Evolutionary conservation across 2,113 vertebrate genomes (phyloP).

Genomic region (Axis porcinus): DNA sequence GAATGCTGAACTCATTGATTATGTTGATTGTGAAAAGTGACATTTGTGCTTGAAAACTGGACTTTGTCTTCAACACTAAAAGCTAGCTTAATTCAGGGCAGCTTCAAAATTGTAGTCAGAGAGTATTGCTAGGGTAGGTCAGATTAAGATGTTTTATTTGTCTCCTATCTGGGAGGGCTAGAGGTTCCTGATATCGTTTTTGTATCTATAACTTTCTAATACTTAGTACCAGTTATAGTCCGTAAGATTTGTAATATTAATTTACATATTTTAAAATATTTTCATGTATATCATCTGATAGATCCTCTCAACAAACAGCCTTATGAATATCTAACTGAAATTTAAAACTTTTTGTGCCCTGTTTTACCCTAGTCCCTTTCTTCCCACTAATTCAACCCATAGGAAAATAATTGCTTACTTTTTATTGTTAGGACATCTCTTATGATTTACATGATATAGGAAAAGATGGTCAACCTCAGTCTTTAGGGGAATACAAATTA

Average conservation of each 20-base stretch:
- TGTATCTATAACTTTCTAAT: neutral
- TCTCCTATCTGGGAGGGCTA: neutral
- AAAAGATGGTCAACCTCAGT: neutral
- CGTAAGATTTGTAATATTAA: neutral
- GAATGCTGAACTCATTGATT: neutral
- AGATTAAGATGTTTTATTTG: neutral
- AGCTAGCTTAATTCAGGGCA: neutral
- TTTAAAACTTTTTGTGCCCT: neutral
- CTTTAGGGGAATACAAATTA: neutral
- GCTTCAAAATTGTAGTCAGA: neutral
- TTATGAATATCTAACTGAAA: neutral
- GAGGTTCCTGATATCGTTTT: neutral
- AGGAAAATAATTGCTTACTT: conserved; percentile 29
- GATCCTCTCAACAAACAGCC: neutral
- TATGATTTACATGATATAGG: neutral
- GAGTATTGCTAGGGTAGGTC: neutral
- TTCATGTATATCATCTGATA: neutral
- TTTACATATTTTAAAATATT: neutral
- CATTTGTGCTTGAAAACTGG: conserved; percentile 1
- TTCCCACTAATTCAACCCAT: neutral
- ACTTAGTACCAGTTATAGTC: neutral
- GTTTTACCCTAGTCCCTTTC: neutral
- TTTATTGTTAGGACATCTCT: conserved; percentile 18
- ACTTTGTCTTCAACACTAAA: neutral
- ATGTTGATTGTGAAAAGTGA: neutral